These are phyloP conservation scores for Callopanchax toddi DNA, from an alignment of 2,113 vertebrate species.

Conservation along the genomic window DNA sequence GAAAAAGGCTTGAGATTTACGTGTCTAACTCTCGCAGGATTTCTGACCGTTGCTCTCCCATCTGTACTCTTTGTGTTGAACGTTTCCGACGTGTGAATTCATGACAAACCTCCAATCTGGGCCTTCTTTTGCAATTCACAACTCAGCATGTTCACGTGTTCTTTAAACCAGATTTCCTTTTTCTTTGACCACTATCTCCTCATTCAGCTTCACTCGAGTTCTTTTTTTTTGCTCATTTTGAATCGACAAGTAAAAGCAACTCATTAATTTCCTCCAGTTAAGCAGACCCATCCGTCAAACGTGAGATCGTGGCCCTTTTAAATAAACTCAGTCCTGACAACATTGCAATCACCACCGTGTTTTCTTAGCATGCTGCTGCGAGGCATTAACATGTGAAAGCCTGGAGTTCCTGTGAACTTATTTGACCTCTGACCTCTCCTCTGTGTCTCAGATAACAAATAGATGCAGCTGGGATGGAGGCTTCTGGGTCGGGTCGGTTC, in stretches of 20 bases:
- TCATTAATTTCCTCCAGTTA: constrained; percentile 26
- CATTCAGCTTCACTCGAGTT: constrained; percentile 1
- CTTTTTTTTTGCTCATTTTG: constrained; percentile 14
- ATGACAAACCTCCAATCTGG: too few relatives aligned
- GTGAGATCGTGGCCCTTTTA: constrained; percentile 36
- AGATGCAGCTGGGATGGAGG: constrained; percentile 79
- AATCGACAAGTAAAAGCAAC: not conserved
- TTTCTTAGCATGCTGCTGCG: constrained; percentile 36
- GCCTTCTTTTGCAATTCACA: too few relatives aligned
- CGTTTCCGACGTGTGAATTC: too few relatives aligned
- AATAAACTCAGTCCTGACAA: constrained; percentile 49
- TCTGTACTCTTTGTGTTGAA: not conserved
- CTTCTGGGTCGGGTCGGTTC: constrained; percentile 48
- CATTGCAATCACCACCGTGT: constrained; percentile 53
- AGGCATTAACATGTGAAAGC: constrained; percentile 87
- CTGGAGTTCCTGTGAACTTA: constrained; percentile 84
- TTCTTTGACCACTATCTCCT: not conserved
- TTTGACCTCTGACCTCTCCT: constrained; percentile 84
- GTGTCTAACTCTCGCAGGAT: too few relatives aligned
- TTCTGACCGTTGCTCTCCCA: too few relatives aligned
- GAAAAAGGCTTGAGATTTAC: constrained; percentile 9
- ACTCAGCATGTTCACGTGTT: too few relatives aligned
- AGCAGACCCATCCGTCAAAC: constrained; percentile 45
- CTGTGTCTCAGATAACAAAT: constrained; percentile 82
- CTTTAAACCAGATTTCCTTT: not conserved